phyloP scores from a whole-genome alignment of 2,888 invertebrate genomes.

The Aleiodes leptofemur region DNA sequence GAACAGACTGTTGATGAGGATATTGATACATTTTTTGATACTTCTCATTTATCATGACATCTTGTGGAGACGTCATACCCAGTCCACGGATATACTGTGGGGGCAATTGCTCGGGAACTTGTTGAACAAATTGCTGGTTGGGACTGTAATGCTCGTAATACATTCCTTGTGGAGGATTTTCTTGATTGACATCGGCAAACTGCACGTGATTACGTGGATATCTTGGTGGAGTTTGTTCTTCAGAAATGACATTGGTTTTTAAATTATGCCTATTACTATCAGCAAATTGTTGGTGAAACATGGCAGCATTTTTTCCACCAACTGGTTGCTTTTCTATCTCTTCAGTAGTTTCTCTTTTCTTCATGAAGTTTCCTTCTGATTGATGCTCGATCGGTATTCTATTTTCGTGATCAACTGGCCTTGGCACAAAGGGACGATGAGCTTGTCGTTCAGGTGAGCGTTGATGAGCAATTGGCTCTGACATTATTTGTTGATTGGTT shows the following conservation, averaged over 20 bases:
- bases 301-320: conserved; percentile 52
- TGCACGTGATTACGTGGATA: conserved; percentile 17
- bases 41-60: conserved; percentile 50
- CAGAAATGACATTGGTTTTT: neutral
- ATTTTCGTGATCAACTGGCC: conserved; percentile 14
- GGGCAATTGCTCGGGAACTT: neutral
- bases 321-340: conserved; percentile 54
- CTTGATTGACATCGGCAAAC: conserved; percentile 10
- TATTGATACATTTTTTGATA: conserved; percentile 42
- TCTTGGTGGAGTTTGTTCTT: conserved; percentile 20
- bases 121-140: neutral
- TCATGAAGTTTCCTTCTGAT: conserved; percentile 18
- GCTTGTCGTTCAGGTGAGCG: conserved; percentile 39
- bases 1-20: neutral
- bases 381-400: conserved; percentile 1
- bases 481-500: conserved; percentile 13
- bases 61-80: conserved; percentile 61
- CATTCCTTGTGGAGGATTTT: conserved; percentile 24
- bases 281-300: conserved; percentile 29
- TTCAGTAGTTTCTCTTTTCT: conserved; percentile 16
- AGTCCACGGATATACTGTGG: neutral
- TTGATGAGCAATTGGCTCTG: conserved; percentile 35
- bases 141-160: conserved; percentile 33
- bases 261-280: neutral
- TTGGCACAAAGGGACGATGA: conserved; percentile 60